phyloP scores from a whole-genome alignment of 1,140 invertebrate species.

The Caligus rogercresseyi region DNA sequence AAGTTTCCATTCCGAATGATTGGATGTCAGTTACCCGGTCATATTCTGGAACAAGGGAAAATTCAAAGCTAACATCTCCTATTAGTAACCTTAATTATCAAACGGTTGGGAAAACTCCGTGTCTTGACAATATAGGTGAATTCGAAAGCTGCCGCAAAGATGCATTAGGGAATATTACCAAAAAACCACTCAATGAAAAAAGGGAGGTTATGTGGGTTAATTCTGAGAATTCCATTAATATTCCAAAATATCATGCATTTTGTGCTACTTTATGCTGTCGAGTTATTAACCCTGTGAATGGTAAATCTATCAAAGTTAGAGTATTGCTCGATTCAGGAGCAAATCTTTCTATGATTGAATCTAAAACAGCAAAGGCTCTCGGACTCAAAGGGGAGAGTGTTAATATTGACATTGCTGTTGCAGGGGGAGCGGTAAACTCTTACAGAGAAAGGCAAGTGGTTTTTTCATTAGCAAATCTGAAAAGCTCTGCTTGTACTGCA shows the following conservation, averaged over 20 bases:
- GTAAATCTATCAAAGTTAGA: background rate
- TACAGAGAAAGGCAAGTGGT: background rate
- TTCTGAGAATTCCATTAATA: background rate
- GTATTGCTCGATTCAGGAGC: conserved; percentile 1
- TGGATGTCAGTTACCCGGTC: too few species aligned
- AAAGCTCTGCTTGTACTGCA: background rate
- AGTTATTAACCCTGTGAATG: background rate
- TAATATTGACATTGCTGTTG: background rate
- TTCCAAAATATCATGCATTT: background rate
- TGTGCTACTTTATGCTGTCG: background rate
- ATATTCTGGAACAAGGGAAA: too few species aligned
- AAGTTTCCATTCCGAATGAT: too few species aligned
- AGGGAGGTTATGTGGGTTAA: background rate
- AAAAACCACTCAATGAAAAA: too few species aligned
- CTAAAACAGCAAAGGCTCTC: background rate
- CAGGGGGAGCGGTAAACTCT: background rate
- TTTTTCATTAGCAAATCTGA: background rate
- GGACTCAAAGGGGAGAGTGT: background rate
- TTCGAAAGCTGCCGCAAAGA: too few species aligned
- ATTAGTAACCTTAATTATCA: background rate
- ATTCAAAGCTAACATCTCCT: background rate
- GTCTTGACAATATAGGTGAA: background rate
- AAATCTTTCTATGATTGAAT: background rate
- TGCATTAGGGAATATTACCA: too few species aligned
- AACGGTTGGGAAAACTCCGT: background rate